Evolutionary conservation across 2,113 vertebrate species (phyloP).

Genomic region (Daboia siamensis): DNA sequence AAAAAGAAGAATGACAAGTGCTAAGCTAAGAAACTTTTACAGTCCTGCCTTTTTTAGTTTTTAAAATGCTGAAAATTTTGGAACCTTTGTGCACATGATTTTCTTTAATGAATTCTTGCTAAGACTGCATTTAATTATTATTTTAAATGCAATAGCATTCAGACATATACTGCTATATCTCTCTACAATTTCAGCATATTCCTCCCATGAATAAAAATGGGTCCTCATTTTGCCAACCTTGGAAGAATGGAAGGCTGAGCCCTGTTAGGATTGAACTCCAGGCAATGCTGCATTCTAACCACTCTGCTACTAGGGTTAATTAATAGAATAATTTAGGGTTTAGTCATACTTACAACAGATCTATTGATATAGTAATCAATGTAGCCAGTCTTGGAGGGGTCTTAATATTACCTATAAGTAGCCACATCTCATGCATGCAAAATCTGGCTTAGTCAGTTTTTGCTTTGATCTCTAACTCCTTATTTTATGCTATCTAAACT

Average conservation of each 20-base stretch:
- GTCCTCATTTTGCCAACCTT: not conserved
- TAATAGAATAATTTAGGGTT: not conserved
- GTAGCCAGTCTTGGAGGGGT: not conserved
- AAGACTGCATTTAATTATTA: not conserved
- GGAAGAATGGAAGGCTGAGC: too few relatives aligned
- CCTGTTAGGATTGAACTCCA: too few relatives aligned
- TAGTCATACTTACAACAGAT: not conserved
- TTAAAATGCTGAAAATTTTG: not conserved
- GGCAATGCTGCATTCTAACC: too few relatives aligned
- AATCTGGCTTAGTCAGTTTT: not conserved
- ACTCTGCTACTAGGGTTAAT: too few relatives aligned
- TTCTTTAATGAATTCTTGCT: not conserved
- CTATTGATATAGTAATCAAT: not conserved
- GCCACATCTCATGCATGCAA: not conserved
- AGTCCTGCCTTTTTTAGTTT: not conserved
- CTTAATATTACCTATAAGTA: not conserved
- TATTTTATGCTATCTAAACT: not conserved
- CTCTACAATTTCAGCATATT: not conserved
- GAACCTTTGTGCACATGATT: not conserved
- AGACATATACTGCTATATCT: not conserved
- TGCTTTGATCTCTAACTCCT: not conserved
- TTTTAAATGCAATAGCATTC: not conserved
- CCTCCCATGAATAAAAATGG: not conserved
- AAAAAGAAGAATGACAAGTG: not conserved
- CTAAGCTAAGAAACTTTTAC: not conserved